Evolutionary conservation across 2,888 invertebrate genomes (phyloP).

Genomic region (Mallateleia sp.): DNA sequence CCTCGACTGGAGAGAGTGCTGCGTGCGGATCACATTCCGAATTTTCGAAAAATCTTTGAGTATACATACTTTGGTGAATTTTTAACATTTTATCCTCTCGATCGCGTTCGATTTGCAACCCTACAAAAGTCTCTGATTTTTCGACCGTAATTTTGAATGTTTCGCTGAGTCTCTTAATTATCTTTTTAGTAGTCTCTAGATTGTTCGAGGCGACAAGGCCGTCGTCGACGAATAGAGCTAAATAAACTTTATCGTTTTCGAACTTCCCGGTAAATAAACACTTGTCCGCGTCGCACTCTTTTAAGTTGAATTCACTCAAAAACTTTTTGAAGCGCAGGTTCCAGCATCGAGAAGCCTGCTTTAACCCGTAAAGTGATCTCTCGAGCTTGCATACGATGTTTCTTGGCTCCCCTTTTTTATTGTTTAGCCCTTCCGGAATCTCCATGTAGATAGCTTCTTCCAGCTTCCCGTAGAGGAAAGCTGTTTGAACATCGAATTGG

Average conservation of each 20-base stretch:
- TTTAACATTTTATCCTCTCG: conserved; percentile 44
- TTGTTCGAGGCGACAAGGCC: conserved; percentile 48
- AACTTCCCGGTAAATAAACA: conserved; percentile 50
- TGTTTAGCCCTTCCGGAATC: conserved; percentile 41
- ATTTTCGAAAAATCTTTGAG: conserved; percentile 60
- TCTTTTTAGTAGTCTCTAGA: conserved; percentile 24
- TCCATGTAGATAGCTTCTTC: conserved; percentile 72
- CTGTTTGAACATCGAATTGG: conserved; percentile 75
- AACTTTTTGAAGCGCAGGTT: conserved; percentile 47
- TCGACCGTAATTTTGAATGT: conserved; percentile 59
- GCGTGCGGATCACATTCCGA: conserved; percentile 69
- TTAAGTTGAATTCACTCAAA: conserved; percentile 36
- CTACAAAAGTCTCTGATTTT: conserved; percentile 63
- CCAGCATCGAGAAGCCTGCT: conserved; percentile 60
- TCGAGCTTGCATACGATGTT: conserved; percentile 35
- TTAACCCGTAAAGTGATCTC: conserved; percentile 57
- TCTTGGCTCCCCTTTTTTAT: conserved; percentile 59
- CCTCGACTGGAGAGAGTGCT: conserved; percentile 51
- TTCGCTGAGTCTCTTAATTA: conserved; percentile 43
- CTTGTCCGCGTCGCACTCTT: conserved; percentile 43
- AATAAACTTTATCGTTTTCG: conserved; percentile 43
- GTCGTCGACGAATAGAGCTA: conserved; percentile 53
- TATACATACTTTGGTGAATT: conserved; percentile 70
- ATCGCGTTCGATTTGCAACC: conserved; percentile 69
- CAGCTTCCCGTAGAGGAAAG: conserved; percentile 74